A percentile compares a stretch with the other conserved stretches of the same genome.
Conservation (phyloP, 2,888 invertebrate species). For the Epistrophe grossulariae region DNA sequence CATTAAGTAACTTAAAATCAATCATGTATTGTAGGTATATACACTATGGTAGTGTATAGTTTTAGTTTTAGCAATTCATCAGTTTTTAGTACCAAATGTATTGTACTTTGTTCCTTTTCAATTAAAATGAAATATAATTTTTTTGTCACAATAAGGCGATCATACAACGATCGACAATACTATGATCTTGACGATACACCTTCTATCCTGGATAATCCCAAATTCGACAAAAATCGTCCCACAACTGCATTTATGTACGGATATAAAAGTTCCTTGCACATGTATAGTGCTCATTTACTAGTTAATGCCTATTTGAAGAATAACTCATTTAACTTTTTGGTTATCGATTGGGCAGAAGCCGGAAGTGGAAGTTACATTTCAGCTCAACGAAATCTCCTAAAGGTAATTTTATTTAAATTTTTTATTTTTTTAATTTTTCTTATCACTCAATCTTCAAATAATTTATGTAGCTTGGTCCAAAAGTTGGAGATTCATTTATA, state of each 20-base stretch:
- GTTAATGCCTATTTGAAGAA: constrained; percentile 3
- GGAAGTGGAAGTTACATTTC: constrained; percentile 2
- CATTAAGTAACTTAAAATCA: no score
- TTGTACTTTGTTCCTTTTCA: no score
- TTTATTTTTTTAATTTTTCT: not conserved
- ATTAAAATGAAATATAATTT: not conserved
- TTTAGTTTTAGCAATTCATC: no score
- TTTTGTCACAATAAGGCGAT: not conserved
- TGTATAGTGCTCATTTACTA: not conserved
- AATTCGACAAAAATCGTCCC: not conserved
- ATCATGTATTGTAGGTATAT: no score
- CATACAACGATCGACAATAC: constrained; percentile 1
- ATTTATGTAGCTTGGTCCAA: constrained; percentile 77
- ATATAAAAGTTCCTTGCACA: not conserved
- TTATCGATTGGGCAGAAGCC: not conserved
- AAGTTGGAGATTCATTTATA: constrained; percentile 78
- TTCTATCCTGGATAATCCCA: not conserved
- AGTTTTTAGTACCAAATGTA: no score
- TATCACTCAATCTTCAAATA: no score
- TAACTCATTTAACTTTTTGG: constrained; percentile 2
- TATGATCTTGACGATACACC: not conserved
- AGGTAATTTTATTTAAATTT: not conserved
- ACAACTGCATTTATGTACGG: not conserved
- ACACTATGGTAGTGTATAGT: no score
- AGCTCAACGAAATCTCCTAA: not conserved